A percentile compares a stretch with the other conserved stretches of the same genome.
Evolutionary conservation across 2,888 invertebrate genomes (phyloP).

Genomic region (Lamellibrachia satsuma): DNA sequence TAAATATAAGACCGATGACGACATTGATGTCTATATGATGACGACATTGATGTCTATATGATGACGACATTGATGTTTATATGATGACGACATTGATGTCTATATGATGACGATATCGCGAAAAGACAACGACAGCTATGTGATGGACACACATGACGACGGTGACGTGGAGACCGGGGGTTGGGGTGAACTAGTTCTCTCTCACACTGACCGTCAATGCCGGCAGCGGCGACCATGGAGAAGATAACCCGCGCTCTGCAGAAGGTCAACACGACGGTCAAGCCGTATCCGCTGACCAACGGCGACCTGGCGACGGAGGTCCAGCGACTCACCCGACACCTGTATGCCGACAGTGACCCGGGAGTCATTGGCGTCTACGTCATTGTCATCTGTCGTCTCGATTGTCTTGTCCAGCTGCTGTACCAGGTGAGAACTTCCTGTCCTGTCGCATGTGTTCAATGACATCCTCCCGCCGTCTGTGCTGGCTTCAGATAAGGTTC

Average conservation of each 20-base stretch:
- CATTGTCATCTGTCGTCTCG: constrained; percentile 2
- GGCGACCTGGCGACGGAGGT: background rate
- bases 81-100: background rate
- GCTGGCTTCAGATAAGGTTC: background rate
- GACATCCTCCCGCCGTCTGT: background rate
- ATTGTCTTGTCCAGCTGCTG: background rate
- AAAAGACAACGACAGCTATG: background rate
- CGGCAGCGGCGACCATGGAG: background rate
- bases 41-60: background rate
- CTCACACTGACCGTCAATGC: background rate
- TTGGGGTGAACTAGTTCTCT: background rate
- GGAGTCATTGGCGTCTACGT: background rate
- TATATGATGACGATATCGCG: background rate
- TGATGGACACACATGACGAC: background rate
- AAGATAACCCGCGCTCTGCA: background rate
- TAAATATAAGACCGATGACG: background rate
- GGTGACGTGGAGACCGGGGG: background rate
- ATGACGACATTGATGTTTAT: background rate
- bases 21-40: background rate
- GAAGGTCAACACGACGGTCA: background rate
- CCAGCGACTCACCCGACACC: background rate
- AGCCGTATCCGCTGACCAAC: background rate
- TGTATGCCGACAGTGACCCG: background rate
- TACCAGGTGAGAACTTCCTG: background rate
- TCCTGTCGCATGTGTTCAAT: background rate